Conservation (phyloP, 1,140 invertebrate genomes). For the Nautilus pompilius region DNA sequence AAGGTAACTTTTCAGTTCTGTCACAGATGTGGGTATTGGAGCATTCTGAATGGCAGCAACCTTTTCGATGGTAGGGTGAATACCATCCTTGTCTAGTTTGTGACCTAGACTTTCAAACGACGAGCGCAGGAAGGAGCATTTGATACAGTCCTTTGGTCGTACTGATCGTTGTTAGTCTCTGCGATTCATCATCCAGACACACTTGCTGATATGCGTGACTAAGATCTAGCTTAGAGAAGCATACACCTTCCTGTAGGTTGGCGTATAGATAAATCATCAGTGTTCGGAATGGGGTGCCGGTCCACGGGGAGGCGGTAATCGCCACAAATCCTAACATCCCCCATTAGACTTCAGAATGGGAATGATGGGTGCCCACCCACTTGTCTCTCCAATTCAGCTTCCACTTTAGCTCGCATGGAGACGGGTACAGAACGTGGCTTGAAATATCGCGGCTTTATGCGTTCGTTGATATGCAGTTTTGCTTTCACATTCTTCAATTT, state of each 20-base stretch:
- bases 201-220: neutral
- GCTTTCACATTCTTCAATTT: conserved; percentile 11
- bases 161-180: neutral
- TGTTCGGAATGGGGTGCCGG: conserved; percentile 3
- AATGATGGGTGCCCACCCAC: conserved; percentile 1
- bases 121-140: conserved; percentile 17
- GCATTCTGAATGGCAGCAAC: conserved; percentile 30
- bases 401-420: conserved; percentile 36
- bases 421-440: conserved; percentile 41
- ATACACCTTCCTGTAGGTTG: neutral
- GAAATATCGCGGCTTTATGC: conserved; percentile 10
- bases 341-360: neutral
- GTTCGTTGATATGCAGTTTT: conserved; percentile 7
- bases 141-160: conserved; percentile 2
- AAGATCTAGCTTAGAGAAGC: neutral
- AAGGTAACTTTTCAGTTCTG: conserved; percentile 19
- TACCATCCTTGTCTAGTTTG: conserved; percentile 30
- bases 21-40: conserved; percentile 25
- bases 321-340: conserved; percentile 7
- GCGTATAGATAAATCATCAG: neutral
- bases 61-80: conserved; percentile 31
- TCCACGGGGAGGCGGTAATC: conserved; percentile 1
- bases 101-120: conserved; percentile 44
- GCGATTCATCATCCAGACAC: neutral
- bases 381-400: conserved; percentile 11